Evolutionary conservation across 2,888 invertebrate species (phyloP), one percentile per base, ranked within the genome.

Genomic region (Tipula lateralis): DNA sequence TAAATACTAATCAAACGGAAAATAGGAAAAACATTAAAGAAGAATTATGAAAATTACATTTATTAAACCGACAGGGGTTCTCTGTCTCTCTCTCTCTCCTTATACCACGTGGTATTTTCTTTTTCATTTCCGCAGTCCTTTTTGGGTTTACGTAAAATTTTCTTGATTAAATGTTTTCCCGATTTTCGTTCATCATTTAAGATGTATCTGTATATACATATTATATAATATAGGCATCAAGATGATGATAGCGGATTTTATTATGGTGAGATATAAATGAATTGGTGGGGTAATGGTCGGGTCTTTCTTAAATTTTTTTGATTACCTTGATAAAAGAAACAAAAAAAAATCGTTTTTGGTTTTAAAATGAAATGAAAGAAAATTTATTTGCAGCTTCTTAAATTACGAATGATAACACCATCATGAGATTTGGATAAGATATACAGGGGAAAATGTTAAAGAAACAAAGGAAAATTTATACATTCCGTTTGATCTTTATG

Each of bases 381-480:
- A 66, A 66, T 66, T 66, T 66, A 66, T 24, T 66, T 66, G 19
- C 9, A n/a, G 9, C 7, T 66, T 24, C 66, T 19, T 66, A 66
- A 66, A 66, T 66, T 66, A 66, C 66, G 24, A 66, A 66, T 66
- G 66, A 66, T 66, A 66, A 66, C 66, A 66, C 44, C 66, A 39
- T 39, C 39, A 66, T 66, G 66, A 24, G 66, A 66, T 66, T 66
- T 66, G 66, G 66, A 66, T 66, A 24, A 66, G 66, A 66, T 66
- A n/a, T n/a, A n/a, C n/a, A 66, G 9, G 44, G 9, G 16, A 6
- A 50, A 66, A 66, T 24, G 66, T n/a, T 66, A 66, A 66, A 66
- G 24, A 66, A 66, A 66, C 66, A 66, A 66, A 24, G 24, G 24
- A 66, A 66, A 66, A 66, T 66, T 66, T 66, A 66, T 24, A 9